Evolutionary conservation across 2,113 vertebrate genomes (phyloP).

Genomic region (Vidua chalybeata): DNA sequence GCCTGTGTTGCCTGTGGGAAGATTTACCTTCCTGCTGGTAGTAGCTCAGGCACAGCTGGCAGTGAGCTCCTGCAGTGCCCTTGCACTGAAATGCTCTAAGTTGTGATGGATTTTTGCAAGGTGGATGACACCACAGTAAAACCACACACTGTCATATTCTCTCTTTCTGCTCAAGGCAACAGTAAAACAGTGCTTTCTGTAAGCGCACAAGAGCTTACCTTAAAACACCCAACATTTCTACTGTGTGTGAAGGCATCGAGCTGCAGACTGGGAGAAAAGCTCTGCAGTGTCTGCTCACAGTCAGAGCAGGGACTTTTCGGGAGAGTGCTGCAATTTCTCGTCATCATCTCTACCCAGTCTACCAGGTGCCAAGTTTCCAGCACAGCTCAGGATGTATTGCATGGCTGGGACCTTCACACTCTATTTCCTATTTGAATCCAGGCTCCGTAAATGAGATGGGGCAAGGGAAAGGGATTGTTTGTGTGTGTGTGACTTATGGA

Average conservation of each 20-base stretch:
- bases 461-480: background rate
- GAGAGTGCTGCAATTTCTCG: background rate
- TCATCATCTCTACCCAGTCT: background rate
- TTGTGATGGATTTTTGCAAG: background rate
- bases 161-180: background rate
- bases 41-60: background rate
- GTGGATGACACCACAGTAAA: background rate
- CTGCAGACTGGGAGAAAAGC: background rate
- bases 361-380: background rate
- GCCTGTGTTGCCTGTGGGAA: background rate
- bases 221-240: background rate
- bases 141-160: background rate
- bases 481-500: background rate
- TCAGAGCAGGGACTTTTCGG: background rate
- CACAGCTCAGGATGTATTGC: background rate
- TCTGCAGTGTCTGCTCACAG: background rate
- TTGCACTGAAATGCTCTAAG: background rate
- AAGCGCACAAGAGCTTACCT: background rate
- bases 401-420: background rate
- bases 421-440: background rate
- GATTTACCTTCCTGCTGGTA: background rate
- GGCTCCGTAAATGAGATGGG: background rate
- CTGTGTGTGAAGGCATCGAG: background rate
- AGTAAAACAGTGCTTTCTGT: background rate
- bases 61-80: background rate